These are phyloP conservation scores for Dasypogon diadema DNA, from an alignment of 2,888 invertebrate species.

Conservation along the genomic window DNA sequence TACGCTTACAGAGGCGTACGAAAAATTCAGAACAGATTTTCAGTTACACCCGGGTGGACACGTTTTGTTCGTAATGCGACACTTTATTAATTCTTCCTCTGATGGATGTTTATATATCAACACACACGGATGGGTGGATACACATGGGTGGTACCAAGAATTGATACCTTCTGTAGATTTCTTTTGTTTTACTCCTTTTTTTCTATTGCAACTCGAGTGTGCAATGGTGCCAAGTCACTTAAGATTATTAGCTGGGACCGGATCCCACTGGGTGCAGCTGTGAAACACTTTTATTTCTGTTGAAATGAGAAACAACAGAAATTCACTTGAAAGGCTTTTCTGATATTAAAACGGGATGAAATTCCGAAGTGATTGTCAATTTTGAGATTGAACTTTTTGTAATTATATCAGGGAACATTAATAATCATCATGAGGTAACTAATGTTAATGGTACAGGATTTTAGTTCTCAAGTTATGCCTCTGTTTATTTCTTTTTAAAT, in stretches of 20 bases:
- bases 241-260: conserved; percentile 46
- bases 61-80: conserved; percentile 46
- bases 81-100: conserved; percentile 14
- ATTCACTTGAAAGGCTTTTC: background rate
- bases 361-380: no score
- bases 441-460: no score
- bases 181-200: background rate
- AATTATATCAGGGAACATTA: no score
- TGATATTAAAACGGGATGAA: background rate
- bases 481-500: no score
- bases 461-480: no score
- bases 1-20: conserved; percentile 22
- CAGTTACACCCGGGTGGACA: conserved; percentile 49
- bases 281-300: background rate
- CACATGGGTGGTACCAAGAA: background rate
- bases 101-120: background rate
- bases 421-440: no score
- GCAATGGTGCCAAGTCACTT: conserved; percentile 44
- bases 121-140: background rate
- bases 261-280: background rate
- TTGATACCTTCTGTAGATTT: conserved; percentile 17
- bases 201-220: conserved; percentile 21
- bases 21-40: conserved; percentile 47
- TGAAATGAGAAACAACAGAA: background rate
- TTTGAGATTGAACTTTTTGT: no score